Conservation (phyloP, 2,888 invertebrate genomes). For the Shargacucullia verbasci region DNA sequence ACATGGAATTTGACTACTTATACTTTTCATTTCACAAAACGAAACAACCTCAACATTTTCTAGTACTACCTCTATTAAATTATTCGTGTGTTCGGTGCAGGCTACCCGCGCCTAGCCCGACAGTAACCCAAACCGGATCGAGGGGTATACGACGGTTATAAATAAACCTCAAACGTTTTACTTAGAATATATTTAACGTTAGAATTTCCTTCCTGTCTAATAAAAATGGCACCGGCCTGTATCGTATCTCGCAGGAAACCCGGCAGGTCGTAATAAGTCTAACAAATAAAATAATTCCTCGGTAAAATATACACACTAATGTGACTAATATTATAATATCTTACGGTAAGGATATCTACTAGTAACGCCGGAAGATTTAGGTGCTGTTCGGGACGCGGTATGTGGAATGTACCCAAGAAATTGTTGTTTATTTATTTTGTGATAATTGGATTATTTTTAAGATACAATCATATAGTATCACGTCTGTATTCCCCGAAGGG, state of each 20-base stretch:
- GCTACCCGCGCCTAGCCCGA: conserved; percentile 20
- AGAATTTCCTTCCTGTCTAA: conserved; percentile 88
- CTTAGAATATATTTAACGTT: conserved; percentile 84
- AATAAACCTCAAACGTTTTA: conserved; percentile 78
- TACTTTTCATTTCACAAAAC: too few relatives aligned
- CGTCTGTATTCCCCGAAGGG: too few relatives aligned
- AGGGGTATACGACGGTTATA: conserved; percentile 66
- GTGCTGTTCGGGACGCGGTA: conserved; percentile 68
- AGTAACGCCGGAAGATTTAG: conserved; percentile 86
- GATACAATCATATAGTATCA: too few relatives aligned
- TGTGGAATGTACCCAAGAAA: conserved; percentile 62
- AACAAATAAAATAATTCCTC: conserved; percentile 87
- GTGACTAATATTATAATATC: conserved; percentile 89
- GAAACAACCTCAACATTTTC: conserved; percentile 10
- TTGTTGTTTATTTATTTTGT: conserved; percentile 7
- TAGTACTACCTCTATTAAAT: conserved; percentile 2
- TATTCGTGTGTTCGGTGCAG: conserved; percentile 6
- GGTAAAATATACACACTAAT: conserved; percentile 87
- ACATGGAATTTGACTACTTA: too few relatives aligned
- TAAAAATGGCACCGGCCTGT: conserved; percentile 82
- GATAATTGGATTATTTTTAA: not conserved
- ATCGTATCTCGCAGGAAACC: conserved; percentile 82
- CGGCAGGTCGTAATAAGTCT: conserved; percentile 85
- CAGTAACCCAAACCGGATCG: conserved; percentile 63
- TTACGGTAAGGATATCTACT: conserved; percentile 84